Conservation (phyloP, 2,797 vertebrate genomes). For the Pelobates cultripes region DNA sequence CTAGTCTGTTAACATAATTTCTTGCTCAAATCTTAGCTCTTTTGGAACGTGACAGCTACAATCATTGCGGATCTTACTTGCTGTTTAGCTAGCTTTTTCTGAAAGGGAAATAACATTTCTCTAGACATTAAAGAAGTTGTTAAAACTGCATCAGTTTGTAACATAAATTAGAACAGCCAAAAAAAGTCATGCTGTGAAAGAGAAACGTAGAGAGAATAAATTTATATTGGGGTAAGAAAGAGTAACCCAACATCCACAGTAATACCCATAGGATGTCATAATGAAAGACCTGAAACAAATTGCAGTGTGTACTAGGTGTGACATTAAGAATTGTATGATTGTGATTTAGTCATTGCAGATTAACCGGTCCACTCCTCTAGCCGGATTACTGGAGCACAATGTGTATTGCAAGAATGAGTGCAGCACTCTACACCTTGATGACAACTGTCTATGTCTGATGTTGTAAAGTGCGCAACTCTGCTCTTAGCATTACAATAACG, state of each 20-base stretch:
- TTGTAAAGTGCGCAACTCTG: not conserved
- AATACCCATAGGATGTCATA: not conserved
- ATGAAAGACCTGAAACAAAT: not conserved
- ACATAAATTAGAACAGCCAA: conserved; percentile 23
- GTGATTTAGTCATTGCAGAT: not conserved
- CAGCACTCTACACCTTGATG: not conserved
- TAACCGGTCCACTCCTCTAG: not conserved
- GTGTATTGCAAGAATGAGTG: not conserved
- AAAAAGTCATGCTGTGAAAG: conserved; percentile 23
- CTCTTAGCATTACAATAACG: not conserved
- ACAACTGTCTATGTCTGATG: not conserved
- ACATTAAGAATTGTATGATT: not conserved
- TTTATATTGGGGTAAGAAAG: conserved; percentile 14
- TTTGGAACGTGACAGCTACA: conserved; percentile 49
- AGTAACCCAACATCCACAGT: conserved; percentile 13
- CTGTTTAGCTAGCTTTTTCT: conserved; percentile 22
- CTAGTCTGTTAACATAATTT: conserved; percentile 41
- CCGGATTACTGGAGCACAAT: not conserved
- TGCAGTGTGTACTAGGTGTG: not conserved
- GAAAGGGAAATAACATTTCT: conserved; percentile 20
- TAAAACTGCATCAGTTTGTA: conserved; percentile 27
- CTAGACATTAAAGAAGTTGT: conserved; percentile 24
- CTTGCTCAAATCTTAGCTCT: conserved; percentile 47
- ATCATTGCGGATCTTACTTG: conserved; percentile 26
- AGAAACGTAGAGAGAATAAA: conserved; percentile 4